phyloP scores from a whole-genome alignment of 2,113 vertebrate species.

The Notothenia coriiceps region DNA sequence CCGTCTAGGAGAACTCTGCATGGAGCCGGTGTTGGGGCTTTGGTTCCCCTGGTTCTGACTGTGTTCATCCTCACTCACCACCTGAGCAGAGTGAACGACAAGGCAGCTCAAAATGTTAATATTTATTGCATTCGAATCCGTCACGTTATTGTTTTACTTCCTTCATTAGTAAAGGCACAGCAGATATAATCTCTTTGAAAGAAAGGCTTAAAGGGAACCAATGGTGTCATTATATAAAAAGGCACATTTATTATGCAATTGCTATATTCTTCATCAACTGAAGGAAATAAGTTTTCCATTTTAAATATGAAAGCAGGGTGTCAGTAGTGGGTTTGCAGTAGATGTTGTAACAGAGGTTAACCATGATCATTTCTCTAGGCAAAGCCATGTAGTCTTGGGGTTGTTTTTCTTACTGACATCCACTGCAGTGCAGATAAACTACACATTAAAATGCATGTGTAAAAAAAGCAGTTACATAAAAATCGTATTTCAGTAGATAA shows the following conservation, averaged over 20 bases:
- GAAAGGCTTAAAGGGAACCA: too few relatives aligned
- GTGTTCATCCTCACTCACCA: slow-evolving; percentile 94
- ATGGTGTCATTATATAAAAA: too few relatives aligned
- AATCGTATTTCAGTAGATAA: slow-evolving; percentile 4
- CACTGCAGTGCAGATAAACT: slow-evolving; percentile 2
- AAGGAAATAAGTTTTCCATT: too few relatives aligned
- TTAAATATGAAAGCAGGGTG: neutral
- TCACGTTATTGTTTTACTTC: too few relatives aligned
- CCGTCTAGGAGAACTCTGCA: slow-evolving; percentile 92
- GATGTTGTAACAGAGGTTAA: neutral
- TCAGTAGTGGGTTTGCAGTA: neutral
- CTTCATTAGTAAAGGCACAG: too few relatives aligned
- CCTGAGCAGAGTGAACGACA: slow-evolving; percentile 74
- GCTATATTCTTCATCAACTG: too few relatives aligned
- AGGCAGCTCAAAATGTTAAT: neutral
- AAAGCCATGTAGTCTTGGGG: neutral
- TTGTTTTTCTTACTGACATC: neutral
- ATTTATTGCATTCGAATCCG: neutral
- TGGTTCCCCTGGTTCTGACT: slow-evolving; percentile 93
- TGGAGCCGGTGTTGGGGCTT: slow-evolving; percentile 90
- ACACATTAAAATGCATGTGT: neutral
- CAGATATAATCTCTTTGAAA: too few relatives aligned
- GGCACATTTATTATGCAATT: too few relatives aligned
- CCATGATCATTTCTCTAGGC: neutral
- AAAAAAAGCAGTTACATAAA: neutral